Conservation (phyloP, 2,888 invertebrate genomes). For the Entomobrya multifasciata region DNA sequence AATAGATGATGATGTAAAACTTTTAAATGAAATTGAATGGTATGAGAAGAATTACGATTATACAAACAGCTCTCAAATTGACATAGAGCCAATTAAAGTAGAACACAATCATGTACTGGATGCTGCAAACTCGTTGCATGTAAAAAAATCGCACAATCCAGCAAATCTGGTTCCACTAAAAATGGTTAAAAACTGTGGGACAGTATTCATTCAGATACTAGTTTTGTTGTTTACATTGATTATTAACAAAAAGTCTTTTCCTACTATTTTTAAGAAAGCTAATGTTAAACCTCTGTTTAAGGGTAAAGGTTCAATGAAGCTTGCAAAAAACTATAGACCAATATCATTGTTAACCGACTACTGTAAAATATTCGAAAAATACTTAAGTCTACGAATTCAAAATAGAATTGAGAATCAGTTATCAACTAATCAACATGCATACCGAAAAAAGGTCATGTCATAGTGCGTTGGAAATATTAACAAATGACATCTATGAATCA, state of each 20-base stretch:
- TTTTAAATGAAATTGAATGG: background rate
- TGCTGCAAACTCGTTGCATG: background rate
- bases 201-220: background rate
- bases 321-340: slow-evolving; percentile 73
- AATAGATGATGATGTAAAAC: too few species aligned
- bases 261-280: slow-evolving; percentile 50
- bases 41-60: background rate
- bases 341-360: slow-evolving; percentile 70
- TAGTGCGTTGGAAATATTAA: slow-evolving; percentile 71
- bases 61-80: too few species aligned
- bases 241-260: background rate
- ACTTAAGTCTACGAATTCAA: slow-evolving; percentile 56
- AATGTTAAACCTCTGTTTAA: slow-evolving; percentile 60
- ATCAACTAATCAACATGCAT: slow-evolving; percentile 76
- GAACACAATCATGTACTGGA: background rate
- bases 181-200: background rate
- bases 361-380: slow-evolving; percentile 76
- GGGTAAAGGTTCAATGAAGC: slow-evolving; percentile 64
- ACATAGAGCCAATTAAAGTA: background rate
- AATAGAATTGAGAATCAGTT: slow-evolving; percentile 49
- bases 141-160: background rate
- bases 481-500: slow-evolving; percentile 65
- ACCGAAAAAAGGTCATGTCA: slow-evolving; percentile 74
- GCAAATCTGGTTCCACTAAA: background rate
- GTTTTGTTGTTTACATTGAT: background rate